Base-by-base conservation (phyloP, 2,113 vertebrate species). In the Puntigrus tetrazona region DNA sequence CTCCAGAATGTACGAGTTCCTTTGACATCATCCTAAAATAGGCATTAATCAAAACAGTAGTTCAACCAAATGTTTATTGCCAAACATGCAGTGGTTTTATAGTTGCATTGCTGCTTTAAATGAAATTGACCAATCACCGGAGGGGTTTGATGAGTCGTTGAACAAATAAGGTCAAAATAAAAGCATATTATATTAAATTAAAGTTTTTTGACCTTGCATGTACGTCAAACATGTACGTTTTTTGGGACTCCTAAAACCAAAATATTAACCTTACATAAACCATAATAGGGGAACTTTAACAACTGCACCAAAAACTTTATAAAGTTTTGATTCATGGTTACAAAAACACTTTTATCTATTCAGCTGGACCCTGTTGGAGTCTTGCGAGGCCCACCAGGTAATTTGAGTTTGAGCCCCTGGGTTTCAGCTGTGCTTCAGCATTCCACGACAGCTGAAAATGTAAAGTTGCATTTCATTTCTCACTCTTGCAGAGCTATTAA, bases 401-500 rank as follows among this genome's bases (percentile, higher is more conserved):
- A 47, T 75, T 20, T 75, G 27, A 50, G 41, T 18, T 75, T 29
- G 14, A 74, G 25, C 27, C n/a, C 41, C 43, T 43, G 38, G 38
- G 31, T 61, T 57, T 27, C 20, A 43, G 61, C 20, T 25, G 65
- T 82, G 16, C 72, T 45, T 78, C 76, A 34, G 31, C 45, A 86
- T 82, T 77, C 73, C 14, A 29, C 50, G 13, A 65, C 25, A 2
- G 10, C 57, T 47, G 41, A 67, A 74, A 55, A 74, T 76, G 27
- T 74, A 8, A 50, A 65, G 31, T 84, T 78, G 50, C 25, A 57
- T 63, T 47, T 29, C 45, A 82, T 47, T 82, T 55, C 59, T 18
- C 29, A 78, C 47, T 75, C 73, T 63, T 86, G 75, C 31, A 45
- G 55, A 77, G 36, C 86, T 72, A 84, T 84, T 84, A 84, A 81